Evolutionary conservation across 37 sponge, comb jelly and placozoan genomes (phyloP), one percentile per base, ranked within the genome.

Genomic region (Halisarca cf. caerulea): DNA sequence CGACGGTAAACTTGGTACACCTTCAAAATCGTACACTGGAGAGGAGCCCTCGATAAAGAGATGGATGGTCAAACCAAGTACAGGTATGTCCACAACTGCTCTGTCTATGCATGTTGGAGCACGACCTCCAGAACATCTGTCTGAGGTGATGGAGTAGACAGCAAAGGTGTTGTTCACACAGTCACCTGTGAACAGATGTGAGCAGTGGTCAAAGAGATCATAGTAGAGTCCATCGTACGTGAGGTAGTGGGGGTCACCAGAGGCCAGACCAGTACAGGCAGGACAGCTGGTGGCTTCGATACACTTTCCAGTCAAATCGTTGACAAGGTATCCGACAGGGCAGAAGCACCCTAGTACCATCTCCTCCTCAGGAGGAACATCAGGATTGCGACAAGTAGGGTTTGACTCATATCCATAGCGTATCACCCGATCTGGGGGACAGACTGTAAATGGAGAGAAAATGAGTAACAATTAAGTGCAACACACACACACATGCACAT

Each of bases 181-280:
- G 24, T 74, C 77, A 2, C 41, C 41, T 42, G 77, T 25, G 43
- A 74, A 40, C 44, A 74, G 7, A 15, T 74, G 77, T 8, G 77
- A 74, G 25, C 77, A 74, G 77, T 74, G 77, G 45, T 74, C 77
- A 74, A 74, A 74, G 9, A 74, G 77, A 43, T 74, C 77, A 9
- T 74, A 74, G 42, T 24, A 43, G 2, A 2, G 45, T 2, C 77
- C 77, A 41, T 74, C 77, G 45, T 44, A 74, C 21, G 77, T 74
- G 15, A 37, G 77, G 36, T 74, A 74, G 77, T 74, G 77, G 24
- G 77, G 77, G 25, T 74, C 77, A 2, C 77, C 77, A 3, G 45
- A 39, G 25, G 45, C 77, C 0, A 8, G 45, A 8, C 44, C 77
- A 41, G 77, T 44, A 40, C 24, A 37, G 18, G 45, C 39, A 25